Evolutionary conservation across 2,113 vertebrate species (phyloP), one percentile per base, ranked within the genome.

Genomic region (Archilochus colubris): DNA sequence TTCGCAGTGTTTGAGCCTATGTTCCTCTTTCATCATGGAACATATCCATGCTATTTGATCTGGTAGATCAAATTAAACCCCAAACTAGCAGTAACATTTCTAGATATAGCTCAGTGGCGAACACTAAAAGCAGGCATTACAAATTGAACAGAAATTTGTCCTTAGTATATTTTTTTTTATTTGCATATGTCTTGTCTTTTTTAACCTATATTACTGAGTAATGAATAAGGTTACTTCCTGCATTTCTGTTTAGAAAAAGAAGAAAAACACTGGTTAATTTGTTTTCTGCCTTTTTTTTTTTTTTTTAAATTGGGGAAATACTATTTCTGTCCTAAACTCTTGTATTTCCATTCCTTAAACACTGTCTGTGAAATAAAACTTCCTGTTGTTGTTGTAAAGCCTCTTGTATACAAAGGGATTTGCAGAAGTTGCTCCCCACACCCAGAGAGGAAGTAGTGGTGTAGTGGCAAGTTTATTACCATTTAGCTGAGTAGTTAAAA

Each of bases 41-140:
- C 76, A 20, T 83, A 78, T 57, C 94, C 80, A 36, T 67, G 95
- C 85, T 88, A 95, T 94, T 95, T 97, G 95, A 95, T 94, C 94
- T 93, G 95, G 91, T 90, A 82, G 95, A 97, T 97, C 95, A 94
- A 53, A 91, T 96, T 91, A 96, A 96, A 75, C 93, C 51, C 31
- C 76, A 88, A 86, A 94, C 91, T 46, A 74, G 91, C 81, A 53
- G 94, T 94, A 95, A 77, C 93, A 88, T 94, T 95, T 97, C 96
- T 96, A 95, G 90, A 96, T 95, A 97, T 97, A 97, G 95, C 88
- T 93, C 20, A 0, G 73, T 93, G 88, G 76, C 85, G 91, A 72
- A 62, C 72, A 68, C 75, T 72, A 64, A 94, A 93, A 82, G 79
- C 72, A 75, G 76, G 23, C 91, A 81, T 91, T 95, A 81, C 82